These are phyloP conservation scores for Galbula dea DNA, from an alignment of 2,113 vertebrate species.

Conservation along the genomic window DNA sequence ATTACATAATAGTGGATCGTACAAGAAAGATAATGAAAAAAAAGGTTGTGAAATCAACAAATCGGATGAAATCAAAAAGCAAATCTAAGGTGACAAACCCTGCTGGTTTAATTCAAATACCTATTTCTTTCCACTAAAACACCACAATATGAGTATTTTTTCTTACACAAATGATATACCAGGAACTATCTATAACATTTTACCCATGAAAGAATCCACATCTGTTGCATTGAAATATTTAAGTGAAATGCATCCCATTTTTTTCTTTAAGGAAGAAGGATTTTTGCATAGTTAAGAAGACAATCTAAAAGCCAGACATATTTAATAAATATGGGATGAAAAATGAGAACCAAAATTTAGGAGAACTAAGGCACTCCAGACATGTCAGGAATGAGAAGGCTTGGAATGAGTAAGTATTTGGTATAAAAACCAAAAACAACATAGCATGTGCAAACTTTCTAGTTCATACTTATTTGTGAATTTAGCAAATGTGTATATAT, in stretches of 20 bases:
- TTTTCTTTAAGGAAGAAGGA: neutral
- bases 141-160: neutral
- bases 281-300: neutral
- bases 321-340: neutral
- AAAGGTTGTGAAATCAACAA: neutral
- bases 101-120: neutral
- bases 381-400: neutral
- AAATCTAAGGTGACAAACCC: neutral
- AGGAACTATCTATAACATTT: neutral
- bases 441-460: neutral
- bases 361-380: neutral
- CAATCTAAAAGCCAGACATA: neutral
- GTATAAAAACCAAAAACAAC: accelerated
- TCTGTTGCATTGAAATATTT: neutral
- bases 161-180: neutral
- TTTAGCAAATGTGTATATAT: neutral
- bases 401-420: neutral
- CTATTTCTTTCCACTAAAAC: neutral
- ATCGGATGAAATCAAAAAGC: accelerated
- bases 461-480: neutral
- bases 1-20: neutral
- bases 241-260: neutral
- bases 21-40: accelerated
- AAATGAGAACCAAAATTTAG: neutral
- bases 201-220: neutral